These are phyloP conservation scores for Stenodema calcarata DNA, from an alignment of 2,888 invertebrate species.

Conservation along the genomic window DNA sequence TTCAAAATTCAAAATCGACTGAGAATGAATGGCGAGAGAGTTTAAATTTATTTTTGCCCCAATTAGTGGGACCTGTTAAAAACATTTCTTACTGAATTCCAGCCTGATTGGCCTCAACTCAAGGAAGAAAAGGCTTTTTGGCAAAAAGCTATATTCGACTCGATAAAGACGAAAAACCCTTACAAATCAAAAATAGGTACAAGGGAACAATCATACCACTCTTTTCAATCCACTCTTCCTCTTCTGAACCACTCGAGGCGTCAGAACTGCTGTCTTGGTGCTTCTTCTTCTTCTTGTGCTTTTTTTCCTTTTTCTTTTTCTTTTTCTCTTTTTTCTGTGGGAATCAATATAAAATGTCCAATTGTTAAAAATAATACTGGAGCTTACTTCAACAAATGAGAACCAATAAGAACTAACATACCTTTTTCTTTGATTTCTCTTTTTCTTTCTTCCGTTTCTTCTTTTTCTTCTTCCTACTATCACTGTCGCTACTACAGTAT, in stretches of 20 bases:
- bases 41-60: no score
- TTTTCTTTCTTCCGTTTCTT: slow-evolving; percentile 55
- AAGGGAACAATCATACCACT: slow-evolving; percentile 61
- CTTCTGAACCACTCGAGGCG: slow-evolving; percentile 61
- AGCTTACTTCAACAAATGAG: not conserved
- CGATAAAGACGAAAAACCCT: no score
- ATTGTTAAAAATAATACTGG: not conserved
- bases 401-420: not conserved
- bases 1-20: no score
- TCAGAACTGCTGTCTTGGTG: slow-evolving; percentile 62
- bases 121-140: no score
- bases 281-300: slow-evolving; percentile 67
- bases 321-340: slow-evolving; percentile 59
- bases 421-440: slow-evolving; percentile 62
- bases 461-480: slow-evolving; percentile 56
- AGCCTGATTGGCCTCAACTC: no score
- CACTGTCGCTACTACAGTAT: slow-evolving; percentile 53
- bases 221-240: slow-evolving; percentile 76
- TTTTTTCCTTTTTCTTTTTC: slow-evolving; percentile 64
- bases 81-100: no score
- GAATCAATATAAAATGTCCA: slow-evolving; percentile 5
- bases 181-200: not conserved
- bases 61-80: no score
- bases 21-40: no score
- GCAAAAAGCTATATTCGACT: no score